A percentile compares a stretch with the other conserved stretches of the same genome.
Evolutionary conservation across 2,113 vertebrate species (phyloP).

Genomic region (Ictalurus punctatus): DNA sequence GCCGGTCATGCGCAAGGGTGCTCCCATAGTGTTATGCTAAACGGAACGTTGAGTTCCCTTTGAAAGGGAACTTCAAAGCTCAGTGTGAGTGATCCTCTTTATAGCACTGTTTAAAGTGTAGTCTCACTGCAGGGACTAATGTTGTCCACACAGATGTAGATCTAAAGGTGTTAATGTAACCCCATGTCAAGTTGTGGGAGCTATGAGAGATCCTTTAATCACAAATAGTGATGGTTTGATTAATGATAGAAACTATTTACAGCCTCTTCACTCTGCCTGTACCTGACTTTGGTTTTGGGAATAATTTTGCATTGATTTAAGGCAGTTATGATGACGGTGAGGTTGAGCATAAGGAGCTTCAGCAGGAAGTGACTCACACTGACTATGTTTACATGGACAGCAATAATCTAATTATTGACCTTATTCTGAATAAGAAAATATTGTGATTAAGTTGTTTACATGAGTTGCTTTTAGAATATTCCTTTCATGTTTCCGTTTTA

Average conservation of each 20-base stretch:
- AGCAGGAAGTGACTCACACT: not conserved
- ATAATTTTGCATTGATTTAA: not conserved
- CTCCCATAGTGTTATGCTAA: too few species aligned
- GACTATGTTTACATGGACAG: too few species aligned
- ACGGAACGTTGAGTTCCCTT: too few species aligned
- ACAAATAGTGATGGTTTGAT: not conserved
- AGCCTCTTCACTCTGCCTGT: not conserved
- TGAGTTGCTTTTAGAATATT: too few species aligned
- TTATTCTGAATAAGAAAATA: too few species aligned
- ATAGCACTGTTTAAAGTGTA: not conserved
- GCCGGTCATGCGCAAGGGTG: too few species aligned
- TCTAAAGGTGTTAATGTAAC: not conserved
- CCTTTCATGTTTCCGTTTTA: too few species aligned
- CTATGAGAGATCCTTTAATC: not conserved
- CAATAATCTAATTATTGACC: too few species aligned
- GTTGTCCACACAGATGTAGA: not conserved
- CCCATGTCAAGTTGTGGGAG: not conserved
- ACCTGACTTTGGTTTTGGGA: not conserved
- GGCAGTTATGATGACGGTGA: not conserved
- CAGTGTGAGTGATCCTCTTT: not conserved
- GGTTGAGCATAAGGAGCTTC: not conserved
- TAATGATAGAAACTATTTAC: not conserved
- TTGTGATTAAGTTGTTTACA: too few species aligned
- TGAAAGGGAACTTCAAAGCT: not conserved
- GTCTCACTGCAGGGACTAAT: not conserved